phyloP scores from a whole-genome alignment of 2,113 vertebrate genomes.

The Columbina picui region DNA sequence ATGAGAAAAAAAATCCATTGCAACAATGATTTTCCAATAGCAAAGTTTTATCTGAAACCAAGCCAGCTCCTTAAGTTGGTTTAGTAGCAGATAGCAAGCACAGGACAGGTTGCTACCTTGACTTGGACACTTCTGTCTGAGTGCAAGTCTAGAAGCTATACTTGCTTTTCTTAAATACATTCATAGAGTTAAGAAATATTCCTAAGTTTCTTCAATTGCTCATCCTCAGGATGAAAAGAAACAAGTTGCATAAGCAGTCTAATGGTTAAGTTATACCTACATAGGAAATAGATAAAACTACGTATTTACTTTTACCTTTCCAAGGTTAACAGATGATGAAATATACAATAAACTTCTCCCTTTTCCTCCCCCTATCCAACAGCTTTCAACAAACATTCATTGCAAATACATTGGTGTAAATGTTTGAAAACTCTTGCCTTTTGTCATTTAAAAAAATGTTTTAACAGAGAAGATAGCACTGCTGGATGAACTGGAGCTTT shows the following conservation, averaged over 20 bases:
- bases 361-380: not conserved
- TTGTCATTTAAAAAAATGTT: not conserved
- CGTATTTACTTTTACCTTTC: not conserved
- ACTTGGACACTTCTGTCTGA: not conserved
- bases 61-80: not conserved
- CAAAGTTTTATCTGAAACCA: not conserved
- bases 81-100: not conserved
- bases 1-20: not conserved
- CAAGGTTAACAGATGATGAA: not conserved
- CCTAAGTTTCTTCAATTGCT: not conserved
- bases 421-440: not conserved
- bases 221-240: not conserved
- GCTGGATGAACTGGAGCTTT: not conserved
- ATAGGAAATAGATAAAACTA: not conserved
- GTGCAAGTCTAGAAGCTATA: not conserved
- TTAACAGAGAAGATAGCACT: not conserved
- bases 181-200: not conserved
- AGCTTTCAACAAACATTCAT: not conserved
- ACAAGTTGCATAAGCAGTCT: not conserved
- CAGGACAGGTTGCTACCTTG: not conserved
- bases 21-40: not conserved
- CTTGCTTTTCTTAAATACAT: not conserved
- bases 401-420: not conserved
- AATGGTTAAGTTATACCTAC: not conserved
- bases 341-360: not conserved